Evolutionary conservation across 2,797 vertebrate species (phyloP), one percentile per base, ranked within the genome.

Genomic region (Peromyscus eremicus): DNA sequence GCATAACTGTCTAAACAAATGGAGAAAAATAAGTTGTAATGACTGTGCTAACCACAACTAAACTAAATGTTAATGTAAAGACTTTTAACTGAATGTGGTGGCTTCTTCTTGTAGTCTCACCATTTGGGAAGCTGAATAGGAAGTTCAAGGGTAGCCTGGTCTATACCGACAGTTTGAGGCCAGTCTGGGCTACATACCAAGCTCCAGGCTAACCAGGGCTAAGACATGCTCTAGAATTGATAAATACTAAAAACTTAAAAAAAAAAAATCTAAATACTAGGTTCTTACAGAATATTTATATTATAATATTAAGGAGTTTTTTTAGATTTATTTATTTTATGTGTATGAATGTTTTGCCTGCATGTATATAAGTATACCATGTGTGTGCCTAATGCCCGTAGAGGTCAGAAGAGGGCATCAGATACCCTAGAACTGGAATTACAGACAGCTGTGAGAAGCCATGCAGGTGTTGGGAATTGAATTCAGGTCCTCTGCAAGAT

Each of bases 51-150:
- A 93, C 84, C 71, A 94, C 17, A 89, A 93, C 76, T 70, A 75
- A 93, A 96, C 92, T 71, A 46, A 90, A 52, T 76, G 76, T 70
- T 37, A 86, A 83, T 82, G 64, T 79, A 92, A 96, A 88, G 62
- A 90, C 25, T 55, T 81, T 55, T 81, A 82, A 62, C 73, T 89
- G 57, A 76, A 70, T n/a, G 46, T n/a, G 19, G 43, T 85, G n/a
- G 12, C 83, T 43, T 64, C 11, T 25, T 34, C 64, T 49, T 68
- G 32, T 87, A 37, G 34, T n/a, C 46, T 71, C 13, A 71, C 21
- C 23, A 27, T 17, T 2, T 37, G 84, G 46, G 34, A 71, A 66
- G 34, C 34, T 55, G 34, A 37, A 37, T 34, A 37, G 34, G 34
- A 87, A 40, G 25, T 29, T 71, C 13, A 71, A 71, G 32, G 43